Conservation (phyloP, 2,888 invertebrate genomes). For the Netelia melanura region DNA sequence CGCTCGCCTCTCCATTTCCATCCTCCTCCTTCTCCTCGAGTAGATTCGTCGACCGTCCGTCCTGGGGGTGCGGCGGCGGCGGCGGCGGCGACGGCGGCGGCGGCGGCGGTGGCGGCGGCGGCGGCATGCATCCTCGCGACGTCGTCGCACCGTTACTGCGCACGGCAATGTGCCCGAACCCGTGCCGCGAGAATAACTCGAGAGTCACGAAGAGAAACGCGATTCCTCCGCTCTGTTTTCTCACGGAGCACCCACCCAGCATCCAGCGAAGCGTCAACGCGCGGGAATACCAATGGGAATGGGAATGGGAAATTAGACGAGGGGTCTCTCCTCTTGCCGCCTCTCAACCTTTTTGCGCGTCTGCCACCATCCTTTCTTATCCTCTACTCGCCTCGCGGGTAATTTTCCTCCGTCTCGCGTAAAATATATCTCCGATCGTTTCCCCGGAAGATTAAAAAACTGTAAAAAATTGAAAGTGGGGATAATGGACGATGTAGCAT, state of each 20-base stretch:
- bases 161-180: background rate
- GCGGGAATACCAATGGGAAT: too few species aligned
- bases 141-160: background rate
- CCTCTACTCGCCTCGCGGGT: background rate
- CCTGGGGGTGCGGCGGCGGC: too few species aligned
- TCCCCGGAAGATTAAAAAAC: background rate
- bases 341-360: conserved; percentile 4
- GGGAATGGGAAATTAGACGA: conserved; percentile 51
- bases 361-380: conserved; percentile 6
- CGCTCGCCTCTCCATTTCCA: conserved; percentile 57
- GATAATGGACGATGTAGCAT: background rate
- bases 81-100: too few species aligned
- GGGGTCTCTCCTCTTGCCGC: conserved; percentile 7
- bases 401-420: conserved; percentile 19
- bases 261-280: conserved; percentile 46
- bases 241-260: too few species aligned
- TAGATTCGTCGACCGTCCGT: background rate
- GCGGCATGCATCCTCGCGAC: background rate
- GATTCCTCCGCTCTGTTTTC: conserved; percentile 52
- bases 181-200: conserved; percentile 40
- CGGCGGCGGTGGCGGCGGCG: too few species aligned
- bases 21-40: conserved; percentile 19
- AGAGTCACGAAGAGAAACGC: conserved; percentile 32
- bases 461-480: background rate
- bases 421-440: background rate